Evolutionary conservation across 35 echinoderm and acorn worm genomes (phyloP).

Genomic region (Heliocidaris erythrogramma): DNA sequence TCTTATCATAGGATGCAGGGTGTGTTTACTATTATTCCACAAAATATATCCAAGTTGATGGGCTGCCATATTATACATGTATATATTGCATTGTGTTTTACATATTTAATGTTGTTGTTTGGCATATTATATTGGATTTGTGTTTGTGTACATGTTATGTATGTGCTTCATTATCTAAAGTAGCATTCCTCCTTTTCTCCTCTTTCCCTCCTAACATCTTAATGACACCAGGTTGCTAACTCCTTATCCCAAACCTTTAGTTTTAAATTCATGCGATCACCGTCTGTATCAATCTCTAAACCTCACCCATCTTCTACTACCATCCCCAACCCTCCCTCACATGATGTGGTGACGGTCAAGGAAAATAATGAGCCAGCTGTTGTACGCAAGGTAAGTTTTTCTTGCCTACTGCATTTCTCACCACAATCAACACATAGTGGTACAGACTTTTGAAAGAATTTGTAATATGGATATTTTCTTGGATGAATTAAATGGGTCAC

Average conservation of each 20-base stretch:
- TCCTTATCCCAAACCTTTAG: conserved; percentile 49
- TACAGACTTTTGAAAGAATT: no score
- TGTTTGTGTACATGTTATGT: not conserved
- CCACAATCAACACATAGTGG: not conserved
- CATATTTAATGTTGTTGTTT: not conserved
- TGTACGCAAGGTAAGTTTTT: not conserved
- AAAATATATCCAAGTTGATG: no score
- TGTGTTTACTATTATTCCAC: no score
- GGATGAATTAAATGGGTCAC: no score
- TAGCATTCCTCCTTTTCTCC: not conserved
- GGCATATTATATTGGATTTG: not conserved
- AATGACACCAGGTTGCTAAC: not conserved
- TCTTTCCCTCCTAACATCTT: not conserved
- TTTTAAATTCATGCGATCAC: conserved; percentile 43
- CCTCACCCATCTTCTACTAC: not conserved
- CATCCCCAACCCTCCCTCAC: not conserved
- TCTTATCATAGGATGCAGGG: no score
- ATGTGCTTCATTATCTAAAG: not conserved
- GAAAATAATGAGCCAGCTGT: not conserved
- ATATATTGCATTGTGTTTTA: not conserved
- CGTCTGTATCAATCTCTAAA: not conserved
- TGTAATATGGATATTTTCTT: no score
- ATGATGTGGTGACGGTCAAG: not conserved
- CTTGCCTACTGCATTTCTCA: not conserved
- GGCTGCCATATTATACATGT: not conserved